These are phyloP conservation scores for Notothenia rossii DNA, from an alignment of 2,113 vertebrate genomes.

Conservation along the genomic window DNA sequence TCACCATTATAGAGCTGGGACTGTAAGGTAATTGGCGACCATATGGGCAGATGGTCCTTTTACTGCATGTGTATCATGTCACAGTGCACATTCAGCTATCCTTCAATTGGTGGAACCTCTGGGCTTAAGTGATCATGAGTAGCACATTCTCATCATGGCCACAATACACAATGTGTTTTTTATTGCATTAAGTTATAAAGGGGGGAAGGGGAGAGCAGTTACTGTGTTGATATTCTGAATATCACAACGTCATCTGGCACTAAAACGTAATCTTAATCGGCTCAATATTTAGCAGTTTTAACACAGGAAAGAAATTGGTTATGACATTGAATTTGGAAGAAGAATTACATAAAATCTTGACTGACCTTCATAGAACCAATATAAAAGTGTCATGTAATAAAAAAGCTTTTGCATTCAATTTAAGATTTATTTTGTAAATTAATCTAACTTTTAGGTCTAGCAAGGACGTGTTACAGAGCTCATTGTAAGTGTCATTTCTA, in stretches of 20 bases:
- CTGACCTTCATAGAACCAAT: neutral
- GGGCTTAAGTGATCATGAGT: slow-evolving; percentile 32
- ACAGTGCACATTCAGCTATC: slow-evolving; percentile 43
- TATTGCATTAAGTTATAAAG: slow-evolving; percentile 27
- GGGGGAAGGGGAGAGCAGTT: neutral
- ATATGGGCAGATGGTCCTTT: slow-evolving; percentile 65
- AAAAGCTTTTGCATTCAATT: neutral
- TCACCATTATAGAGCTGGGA: slow-evolving; percentile 37
- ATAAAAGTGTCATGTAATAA: neutral
- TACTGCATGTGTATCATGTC: slow-evolving; percentile 63
- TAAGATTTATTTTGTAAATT: neutral
- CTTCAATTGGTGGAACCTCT: slow-evolving; percentile 55
- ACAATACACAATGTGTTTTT: slow-evolving; percentile 7
- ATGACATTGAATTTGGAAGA: neutral
- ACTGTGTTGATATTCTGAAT: slow-evolving; percentile 1
- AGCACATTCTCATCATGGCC: slow-evolving; percentile 30
- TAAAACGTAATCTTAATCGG: neutral
- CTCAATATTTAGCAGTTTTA: neutral
- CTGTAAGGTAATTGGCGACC: slow-evolving; percentile 56
- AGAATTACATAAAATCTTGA: neutral
- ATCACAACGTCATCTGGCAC: slow-evolving; percentile 1
- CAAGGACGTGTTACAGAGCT: neutral
- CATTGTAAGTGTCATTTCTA: slow-evolving; percentile 20
- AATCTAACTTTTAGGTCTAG: neutral
- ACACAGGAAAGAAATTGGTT: neutral